Base-by-base conservation (phyloP, 2,888 invertebrate species). In the Smittia sp. region DNA sequence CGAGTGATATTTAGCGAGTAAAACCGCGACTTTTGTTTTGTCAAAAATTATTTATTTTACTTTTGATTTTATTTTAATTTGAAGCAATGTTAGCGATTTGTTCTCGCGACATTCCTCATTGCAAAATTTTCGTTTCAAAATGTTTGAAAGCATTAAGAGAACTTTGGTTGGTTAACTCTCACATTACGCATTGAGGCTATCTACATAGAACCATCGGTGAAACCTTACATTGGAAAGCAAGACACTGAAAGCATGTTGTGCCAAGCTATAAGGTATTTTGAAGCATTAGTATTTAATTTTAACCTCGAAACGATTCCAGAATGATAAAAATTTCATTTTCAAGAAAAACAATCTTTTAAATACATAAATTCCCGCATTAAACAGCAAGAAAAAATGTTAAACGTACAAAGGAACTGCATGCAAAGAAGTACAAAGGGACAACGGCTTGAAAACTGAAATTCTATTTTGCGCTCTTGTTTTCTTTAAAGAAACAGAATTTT, bases 1-100 rank as follows among this genome's bases (percentile, higher is more conserved):
- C 1, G 65, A 54, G 69, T 70, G 69, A 70, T 70, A 70, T 70
- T 70, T 70, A 39, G 69, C 69, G 69, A 54, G 69, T 70, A 32
- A 54, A 54, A 70, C 54, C 69, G 69, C 69, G n/a, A 67, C 27
- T 70, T 39, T 70, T 58, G 22, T 58, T 58, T 52, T 22, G 58
- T 22, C 22, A 58, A 22, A 58, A 20, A 58, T 54, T 52, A 70
- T 70, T 70, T 54, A 22, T 68, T 52, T 41, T 41, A 25, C 22
- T 68, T n/a, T 66, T 41, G 41, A 46, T 46, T 38, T 22, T 68
- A n/a, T 68, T 46, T 68, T 68, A 41, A 66, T 65, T 46, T 46
- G 32, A 9, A 32, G 9, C 32, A 32, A 6, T 9, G 9, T 3
- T 32, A 6, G 32, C 20, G 24, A 13, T 22, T 18, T 18, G 11